Base-by-base conservation (phyloP, 1,140 invertebrate species). In the Gonioctena quinquepunctata region DNA sequence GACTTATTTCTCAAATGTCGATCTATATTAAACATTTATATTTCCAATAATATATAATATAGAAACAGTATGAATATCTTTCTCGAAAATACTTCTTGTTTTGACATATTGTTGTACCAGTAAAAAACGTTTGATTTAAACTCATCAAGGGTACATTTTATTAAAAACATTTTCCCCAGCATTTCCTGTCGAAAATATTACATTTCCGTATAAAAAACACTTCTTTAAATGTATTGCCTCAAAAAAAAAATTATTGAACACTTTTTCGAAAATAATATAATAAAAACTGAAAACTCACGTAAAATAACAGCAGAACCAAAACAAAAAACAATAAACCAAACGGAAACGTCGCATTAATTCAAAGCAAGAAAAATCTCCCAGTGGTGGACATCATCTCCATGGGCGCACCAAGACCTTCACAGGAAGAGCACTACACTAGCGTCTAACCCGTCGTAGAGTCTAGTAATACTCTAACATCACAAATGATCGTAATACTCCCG, bases 391-490 rank as follows among this genome's bases (percentile, higher is more conserved):
- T 57, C 73, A 66, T 70, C 70, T 66, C 61, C 72, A 68, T 48
- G 50, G 69, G 50, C 52, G 68, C 71, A 73, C 67, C 71, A 66
- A 48, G 68, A 66, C 60, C 22, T 49, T 64, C 18, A 60, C 42
- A 61, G 7, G 54, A 22, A 16, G 26, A 57, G 63, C 75, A 70
- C 70, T 13, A 33, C 73, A 75, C 75, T 73, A 79, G 69, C 79
- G 81, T 81, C 81, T 82, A 82, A 82, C 74, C 77, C 77, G 76
- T 76, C 74, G 77, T 80, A 80, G 80, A 79, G 80, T 81, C 81
- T 82, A 82, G 81, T 77, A 82, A 82, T 81, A 82, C 81, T 82
- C 81, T 82, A 82, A 82, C 80, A 75, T 78, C 78, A 52, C 77
- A 78, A 80, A 80, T 79, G 72, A 76, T 81, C 78, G 76, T 75